phyloP scores from a whole-genome alignment of 30 jellyfish, hydroid and myxozoan species.

The Catostylus mosaicus region DNA sequence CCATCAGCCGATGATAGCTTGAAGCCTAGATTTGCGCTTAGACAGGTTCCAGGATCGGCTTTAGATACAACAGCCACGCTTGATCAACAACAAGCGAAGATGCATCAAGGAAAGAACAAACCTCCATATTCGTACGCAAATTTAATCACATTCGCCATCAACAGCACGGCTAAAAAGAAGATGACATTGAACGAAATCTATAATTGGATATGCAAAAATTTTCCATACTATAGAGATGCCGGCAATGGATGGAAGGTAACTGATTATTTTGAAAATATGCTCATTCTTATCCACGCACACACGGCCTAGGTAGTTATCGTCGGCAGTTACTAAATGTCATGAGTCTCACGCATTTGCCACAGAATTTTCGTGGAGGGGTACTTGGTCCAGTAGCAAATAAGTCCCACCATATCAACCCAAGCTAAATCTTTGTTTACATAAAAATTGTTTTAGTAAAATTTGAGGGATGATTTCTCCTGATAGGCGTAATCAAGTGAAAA shows the following conservation, averaged over 20 bases:
- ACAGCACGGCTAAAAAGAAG: constrained; percentile 72
- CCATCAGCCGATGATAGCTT: constrained; percentile 67
- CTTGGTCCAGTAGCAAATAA: too few species aligned
- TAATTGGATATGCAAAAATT: constrained; percentile 94
- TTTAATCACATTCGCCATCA: constrained; percentile 92
- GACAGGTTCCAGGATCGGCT: constrained; percentile 93
- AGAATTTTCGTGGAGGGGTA: not conserved
- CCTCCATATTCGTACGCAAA: constrained; percentile 99
- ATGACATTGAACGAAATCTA: constrained; percentile 93
- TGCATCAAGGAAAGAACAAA: constrained; percentile 90
- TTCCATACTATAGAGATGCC: constrained; percentile 90
- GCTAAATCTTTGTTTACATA: too few species aligned
- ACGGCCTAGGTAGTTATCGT: constrained; percentile 18
- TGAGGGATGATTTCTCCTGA: too few species aligned
- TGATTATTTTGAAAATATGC: not conserved
- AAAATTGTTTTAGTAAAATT: too few species aligned
- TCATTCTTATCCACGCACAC: not conserved
- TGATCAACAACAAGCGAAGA: constrained; percentile 75
- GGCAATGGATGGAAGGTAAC: constrained; percentile 99
- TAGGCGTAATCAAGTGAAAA: too few species aligned
- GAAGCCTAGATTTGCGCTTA: constrained; percentile 76
- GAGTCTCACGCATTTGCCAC: constrained; percentile 3
- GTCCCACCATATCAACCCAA: too few species aligned
- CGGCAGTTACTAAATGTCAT: constrained; percentile 4
- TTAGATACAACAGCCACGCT: constrained; percentile 88